Evolutionary conservation across 2,888 invertebrate species (phyloP), one percentile per base, ranked within the genome.

Genomic region (Marasmarcha lunaedactyla): DNA sequence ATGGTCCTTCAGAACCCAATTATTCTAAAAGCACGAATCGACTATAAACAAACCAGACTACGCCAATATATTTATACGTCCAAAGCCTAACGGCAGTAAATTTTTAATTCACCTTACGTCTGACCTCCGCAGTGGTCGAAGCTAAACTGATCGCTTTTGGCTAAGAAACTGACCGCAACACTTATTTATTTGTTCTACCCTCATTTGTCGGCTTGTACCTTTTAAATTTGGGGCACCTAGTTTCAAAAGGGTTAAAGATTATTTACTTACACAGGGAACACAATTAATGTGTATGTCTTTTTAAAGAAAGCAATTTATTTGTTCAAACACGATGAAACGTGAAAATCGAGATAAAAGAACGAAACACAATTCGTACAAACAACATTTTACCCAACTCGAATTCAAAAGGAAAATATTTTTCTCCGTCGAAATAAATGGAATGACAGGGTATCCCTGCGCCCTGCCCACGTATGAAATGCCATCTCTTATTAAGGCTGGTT

Each of bases 171-270:
- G 72, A 78, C 78, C 78, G 59, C 68, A 51, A 50, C 59, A 68
- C 71, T 81, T 76, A 77, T 67, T 81, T 79, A 77, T 63, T 55
- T 57, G 50, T 61, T 63, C 67, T 79, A 79, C 79, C 79, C 68
- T 77, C 78, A 79, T 81, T 79, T 73, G 66, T 79, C 64, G 56
- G 47, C 50, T 54, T 52, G 50, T 52, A 59, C 54, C 64, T 74
- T 78, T 72, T 71, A 77, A 76, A 79, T 73, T 65, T 64, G 71
- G 63, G 65, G 63, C 20, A 7, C 7, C 20, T 20, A 62, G 52
- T 20, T 20, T 7, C 7, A 7, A 20, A 20, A 20, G 20, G 20
- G 35, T 35, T 41, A 41, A 43, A 10, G 10, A 12, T 33, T 10
- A 6, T 11, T 11, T 10, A 11, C 20, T 20, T n/a, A n/a, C n/a